phyloP scores from a whole-genome alignment of 2,888 invertebrate species.

The Empis livida region DNA sequence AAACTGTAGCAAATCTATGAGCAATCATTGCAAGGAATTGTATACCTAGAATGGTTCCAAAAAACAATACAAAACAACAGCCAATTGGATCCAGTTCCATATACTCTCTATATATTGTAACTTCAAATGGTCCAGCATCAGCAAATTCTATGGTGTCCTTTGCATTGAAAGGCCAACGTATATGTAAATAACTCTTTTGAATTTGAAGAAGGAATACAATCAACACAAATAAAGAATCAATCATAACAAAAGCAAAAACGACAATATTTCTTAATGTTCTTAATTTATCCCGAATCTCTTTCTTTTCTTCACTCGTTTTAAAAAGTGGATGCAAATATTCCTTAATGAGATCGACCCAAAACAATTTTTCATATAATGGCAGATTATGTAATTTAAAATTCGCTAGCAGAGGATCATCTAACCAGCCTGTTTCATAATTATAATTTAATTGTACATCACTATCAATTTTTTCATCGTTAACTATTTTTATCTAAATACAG shows the following conservation, averaged over 20 bases:
- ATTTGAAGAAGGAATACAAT: conserved; percentile 60
- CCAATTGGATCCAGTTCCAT: conserved; percentile 60
- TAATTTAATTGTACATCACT: neutral
- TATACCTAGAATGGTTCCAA: conserved; percentile 52
- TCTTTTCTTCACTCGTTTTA: conserved; percentile 47
- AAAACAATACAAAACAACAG: conserved; percentile 60
- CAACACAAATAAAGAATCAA: conserved; percentile 63
- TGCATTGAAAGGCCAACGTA: conserved; percentile 54
- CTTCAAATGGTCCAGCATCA: conserved; percentile 34
- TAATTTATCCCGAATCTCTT: conserved; percentile 28
- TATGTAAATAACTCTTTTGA: conserved; percentile 53
- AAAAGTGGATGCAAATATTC: conserved; percentile 64
- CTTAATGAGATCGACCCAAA: conserved; percentile 65
- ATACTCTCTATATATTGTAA: conserved; percentile 43
- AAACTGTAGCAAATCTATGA: conserved; percentile 61
- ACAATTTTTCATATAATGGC: conserved; percentile 50
- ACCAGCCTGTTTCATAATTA: conserved; percentile 39
- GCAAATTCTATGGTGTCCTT: conserved; percentile 40
- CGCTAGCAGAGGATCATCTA: conserved; percentile 52
- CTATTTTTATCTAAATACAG: conserved; percentile 3
- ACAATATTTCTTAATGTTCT: conserved; percentile 47
- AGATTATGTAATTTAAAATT: conserved; percentile 54
- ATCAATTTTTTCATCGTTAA: conserved; percentile 5
- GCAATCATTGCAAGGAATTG: conserved; percentile 64
- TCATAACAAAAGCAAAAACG: conserved; percentile 58